Evolutionary conservation across 92 coral and sea anemone genomes (phyloP).

Genomic region (Parazoanthus darwini): DNA sequence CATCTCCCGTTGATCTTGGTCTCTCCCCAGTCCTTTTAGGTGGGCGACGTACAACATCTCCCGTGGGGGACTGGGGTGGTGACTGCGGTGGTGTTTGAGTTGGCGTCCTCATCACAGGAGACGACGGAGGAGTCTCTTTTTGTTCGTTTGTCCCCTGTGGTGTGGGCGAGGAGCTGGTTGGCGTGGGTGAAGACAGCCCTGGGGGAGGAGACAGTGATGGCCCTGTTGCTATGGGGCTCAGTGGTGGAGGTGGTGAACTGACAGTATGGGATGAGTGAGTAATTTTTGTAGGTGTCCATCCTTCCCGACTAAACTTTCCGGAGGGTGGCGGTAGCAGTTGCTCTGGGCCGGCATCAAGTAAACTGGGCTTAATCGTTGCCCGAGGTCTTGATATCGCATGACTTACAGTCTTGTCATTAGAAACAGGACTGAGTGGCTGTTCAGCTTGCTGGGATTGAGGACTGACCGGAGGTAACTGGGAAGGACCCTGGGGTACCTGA

Average conservation of each 20-base stretch:
- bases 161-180: constrained; percentile 9
- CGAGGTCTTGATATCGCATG: constrained; percentile 76
- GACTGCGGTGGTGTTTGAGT: constrained; percentile 29
- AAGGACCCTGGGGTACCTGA: constrained; percentile 16
- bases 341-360: constrained; percentile 76
- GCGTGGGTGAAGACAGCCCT: constrained; percentile 20
- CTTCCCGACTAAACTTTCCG: constrained; percentile 76
- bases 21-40: constrained; percentile 64
- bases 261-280: constrained; percentile 28
- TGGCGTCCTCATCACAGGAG: constrained; percentile 24
- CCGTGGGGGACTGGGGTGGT: constrained; percentile 35
- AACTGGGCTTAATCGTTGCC: constrained; percentile 70
- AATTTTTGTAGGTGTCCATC: constrained; percentile 58
- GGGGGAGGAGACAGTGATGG: constrained; percentile 34
- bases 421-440: constrained; percentile 6
- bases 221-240: constrained; percentile 41
- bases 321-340: constrained; percentile 88
- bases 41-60: constrained; percentile 45
- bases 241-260: constrained; percentile 42
- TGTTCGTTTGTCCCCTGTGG: constrained; percentile 14
- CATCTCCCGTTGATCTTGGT: constrained; percentile 81
- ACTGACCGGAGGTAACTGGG: neutral
- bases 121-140: constrained; percentile 21
- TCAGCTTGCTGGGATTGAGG: constrained; percentile 33
- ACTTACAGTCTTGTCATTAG: constrained; percentile 46